Base-by-base conservation (phyloP, 2,888 invertebrate genomes). In the Leptinotarsa haldemani region DNA sequence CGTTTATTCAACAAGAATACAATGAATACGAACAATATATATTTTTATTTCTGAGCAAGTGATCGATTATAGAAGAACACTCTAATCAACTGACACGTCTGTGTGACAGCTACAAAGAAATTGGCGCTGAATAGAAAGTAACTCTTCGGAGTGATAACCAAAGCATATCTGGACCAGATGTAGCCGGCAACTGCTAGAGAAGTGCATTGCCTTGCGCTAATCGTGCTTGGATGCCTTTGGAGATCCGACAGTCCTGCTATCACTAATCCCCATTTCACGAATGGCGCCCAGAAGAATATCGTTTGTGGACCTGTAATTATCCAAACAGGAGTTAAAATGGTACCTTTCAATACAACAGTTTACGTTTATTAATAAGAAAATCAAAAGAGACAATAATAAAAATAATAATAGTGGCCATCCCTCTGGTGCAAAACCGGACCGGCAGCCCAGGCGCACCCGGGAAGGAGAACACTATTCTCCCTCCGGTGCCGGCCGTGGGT, bases 281-380 rank as follows among this genome's bases (percentile, higher is more conserved):
- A 90, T 73, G 98, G 98, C 61, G 97, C 96, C 98, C 98, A 98
- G 89, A 98, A 97, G 88, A 97, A 97, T 73, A 98, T 92, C 2
- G 98, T 98, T 89, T 98, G 97, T 16, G 97, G 98, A 86, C 98
- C 98, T 97, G 47, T 5, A 64, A 61, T 56, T 56, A 30, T 30
- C 30, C 40, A 40, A 40, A 52, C 2, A 7, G 52, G 18, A 16
- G 52, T 52, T 40, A 9, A 9, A 40, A 40, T 40, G 9, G 3
- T 2, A 3, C 3, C 40, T 9, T 40, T 40, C 40, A 40, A 9
- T 40, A 9, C 40, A 40, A 40, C 40, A 3, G 9, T 40, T 40
- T 40, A 40, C 2, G 40, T 0, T 40, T 40, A 40, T 40, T 0
- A 40, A 9, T 40, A 40, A 40, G 2, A 12, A 40, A 12, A 40